Evolutionary conservation across 2,113 vertebrate species (phyloP), one percentile per base, ranked within the genome.

Genomic region (Etheostoma cragini): DNA sequence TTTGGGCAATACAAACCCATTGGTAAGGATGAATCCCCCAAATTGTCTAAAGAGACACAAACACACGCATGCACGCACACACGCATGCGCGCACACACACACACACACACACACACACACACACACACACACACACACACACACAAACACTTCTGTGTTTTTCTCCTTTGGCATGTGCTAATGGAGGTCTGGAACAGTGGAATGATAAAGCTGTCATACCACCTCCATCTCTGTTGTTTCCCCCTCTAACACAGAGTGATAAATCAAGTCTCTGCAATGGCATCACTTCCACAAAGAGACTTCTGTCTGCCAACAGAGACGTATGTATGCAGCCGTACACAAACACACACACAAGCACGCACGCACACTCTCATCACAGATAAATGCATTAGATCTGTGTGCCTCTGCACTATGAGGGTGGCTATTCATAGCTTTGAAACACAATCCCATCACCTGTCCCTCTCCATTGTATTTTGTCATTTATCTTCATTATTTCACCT

Each of bases 131-230:
- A 68, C 49, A 69, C 57, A 61, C 35, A 69, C 52, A 58, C 16
- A 62, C 49, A 61, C 2, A 15, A 7, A 24, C 71, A 35, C 71
- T 35, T 76, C 72, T 87, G 52, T 86, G 61, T 78, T 82, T 73
- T 64, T 33, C 19, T 88, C 50, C 74, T 81, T 63, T 80, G 76
- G 72, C 49, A 52, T 7, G 76, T 60, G 58, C 80, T 87, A 80
- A 87, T 87, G 67, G 80, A 85, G 67, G 70, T 84, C 84, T 87
- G 81, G 71, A 81, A 80, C 64, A 67, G 77, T 49, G 63, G 70
- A 61, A 80, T 84, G 88, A 87, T 90, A 88, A 88, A 86, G 69
- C 80, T 80, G 78, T 88, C 87, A 80, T 42, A 53, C 61, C 7
- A 33, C 64, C 72, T 72, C 47, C 21, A 72, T 70, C 72, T 47